Evolutionary conservation across 2,113 vertebrate species (phyloP).

Genomic region (Setophaga petechia): DNA sequence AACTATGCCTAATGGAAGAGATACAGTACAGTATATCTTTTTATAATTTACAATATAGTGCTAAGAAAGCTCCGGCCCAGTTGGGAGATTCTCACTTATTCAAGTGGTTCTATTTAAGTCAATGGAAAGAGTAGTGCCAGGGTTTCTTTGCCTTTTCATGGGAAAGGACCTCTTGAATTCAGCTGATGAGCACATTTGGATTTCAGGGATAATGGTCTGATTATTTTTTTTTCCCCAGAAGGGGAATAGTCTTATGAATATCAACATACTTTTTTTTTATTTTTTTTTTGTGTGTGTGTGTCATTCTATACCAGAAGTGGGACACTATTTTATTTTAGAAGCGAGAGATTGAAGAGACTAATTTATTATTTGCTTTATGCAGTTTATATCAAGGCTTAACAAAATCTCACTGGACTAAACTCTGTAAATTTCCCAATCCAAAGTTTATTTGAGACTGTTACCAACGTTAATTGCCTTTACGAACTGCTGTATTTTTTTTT

Average conservation of each 20-base stretch:
- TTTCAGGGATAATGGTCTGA: conserved; percentile 44
- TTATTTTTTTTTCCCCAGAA: conserved; percentile 25
- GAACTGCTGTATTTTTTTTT: not conserved
- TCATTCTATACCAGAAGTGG: not conserved
- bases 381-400: conserved; percentile 63
- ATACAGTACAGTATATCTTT: conserved; percentile 3
- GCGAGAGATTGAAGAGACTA: conserved; percentile 36
- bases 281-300: not conserved
- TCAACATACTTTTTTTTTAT: conserved; percentile 3
- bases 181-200: conserved; percentile 19
- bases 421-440: conserved; percentile 59
- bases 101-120: conserved; percentile 34
- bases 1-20: not conserved
- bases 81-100: conserved; percentile 3
- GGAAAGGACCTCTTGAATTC: conserved; percentile 20
- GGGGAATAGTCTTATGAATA: conserved; percentile 33
- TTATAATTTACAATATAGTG: conserved; percentile 20
- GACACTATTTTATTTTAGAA: conserved; percentile 15
- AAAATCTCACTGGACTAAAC: conserved; percentile 65
- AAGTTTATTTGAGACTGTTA: conserved; percentile 64
- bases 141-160: conserved; percentile 3
- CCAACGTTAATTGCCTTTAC: conserved; percentile 58
- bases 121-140: not conserved
- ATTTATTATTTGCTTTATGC: conserved; percentile 66
- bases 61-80: not conserved